Base-by-base conservation (phyloP, 1,140 invertebrate genomes). In the Andricus grossulariae region DNA sequence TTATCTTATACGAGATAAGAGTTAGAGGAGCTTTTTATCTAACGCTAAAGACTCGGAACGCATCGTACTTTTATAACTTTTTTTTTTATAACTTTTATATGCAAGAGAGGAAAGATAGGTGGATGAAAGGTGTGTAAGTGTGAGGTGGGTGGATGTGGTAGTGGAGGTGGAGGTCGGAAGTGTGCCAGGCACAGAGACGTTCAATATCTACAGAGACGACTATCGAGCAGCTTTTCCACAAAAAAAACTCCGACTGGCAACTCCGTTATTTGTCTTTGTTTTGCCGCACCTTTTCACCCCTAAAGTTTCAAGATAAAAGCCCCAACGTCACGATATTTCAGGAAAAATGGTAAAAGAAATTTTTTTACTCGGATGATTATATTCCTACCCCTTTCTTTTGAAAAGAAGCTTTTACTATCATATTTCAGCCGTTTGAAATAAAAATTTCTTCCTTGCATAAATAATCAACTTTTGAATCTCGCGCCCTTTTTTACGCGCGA, bases 141-240 rank as follows among this genome's bases (percentile, higher is more conserved):
- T 45, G 39, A 13, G 32, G 51, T 55, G 25, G 54, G 50, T 6
- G 49, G 4, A 70, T 5, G 19, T 54, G 71, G 51, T 6, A 18
- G 54, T 52, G 49, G 4, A 70, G 8, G 19, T 54, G 71, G 51
- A 12, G 39, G 54, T 52, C 45, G 57, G 70, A 71, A 70, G 76
- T n/a, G 66, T 77, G 76, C 75, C 75, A 76, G 75, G 75, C 75
- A 76, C 75, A 76, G 70, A 76, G 45, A 72, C 70, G 75, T 32
- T 72, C 75, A 71, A 76, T 76, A 72, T n/a, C 32, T 39, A 66
- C 60, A 66, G 32, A 66, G 60, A n/a, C 52, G 52, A 66, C 32
- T 66, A 66, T 66, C 60, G 25, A 45, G 60, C 60, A 45, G 60
- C 25, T 66, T 39, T 66, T 66, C 32, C 21, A 8, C 21, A 2